Conservation (phyloP, 2,888 invertebrate genomes). For the Atethmia centrago region DNA sequence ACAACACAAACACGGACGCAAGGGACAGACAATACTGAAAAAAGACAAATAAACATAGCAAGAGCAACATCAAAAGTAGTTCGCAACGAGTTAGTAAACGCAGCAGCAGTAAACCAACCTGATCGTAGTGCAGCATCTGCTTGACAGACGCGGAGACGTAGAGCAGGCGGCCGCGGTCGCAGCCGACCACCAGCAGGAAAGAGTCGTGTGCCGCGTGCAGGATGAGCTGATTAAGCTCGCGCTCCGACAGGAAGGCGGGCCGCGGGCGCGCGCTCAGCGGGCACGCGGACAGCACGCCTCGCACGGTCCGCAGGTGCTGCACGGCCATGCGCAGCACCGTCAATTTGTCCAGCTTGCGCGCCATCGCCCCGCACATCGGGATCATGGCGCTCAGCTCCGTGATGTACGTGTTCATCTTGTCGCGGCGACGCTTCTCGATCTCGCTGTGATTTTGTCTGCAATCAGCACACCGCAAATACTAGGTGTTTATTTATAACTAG, state of each 20-base stretch:
- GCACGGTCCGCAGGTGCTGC: slow-evolving; percentile 95
- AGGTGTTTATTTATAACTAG: background rate
- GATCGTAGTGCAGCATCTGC: slow-evolving; percentile 94
- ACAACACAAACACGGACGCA: background rate
- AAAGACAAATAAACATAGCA: slow-evolving; percentile 1
- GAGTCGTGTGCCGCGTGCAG: slow-evolving; percentile 96
- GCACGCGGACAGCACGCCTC: slow-evolving; percentile 87
- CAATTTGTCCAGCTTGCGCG: slow-evolving; percentile 97
- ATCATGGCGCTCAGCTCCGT: slow-evolving; percentile 96
- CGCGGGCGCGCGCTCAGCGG: slow-evolving; percentile 94
- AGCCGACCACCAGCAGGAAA: slow-evolving; percentile 97
- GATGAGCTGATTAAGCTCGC: slow-evolving; percentile 96
- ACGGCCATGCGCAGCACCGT: slow-evolving; percentile 98
- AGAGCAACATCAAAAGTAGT: background rate
- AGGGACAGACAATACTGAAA: background rate
- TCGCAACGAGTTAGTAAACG: background rate
- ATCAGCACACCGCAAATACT: background rate
- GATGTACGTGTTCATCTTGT: slow-evolving; percentile 99
- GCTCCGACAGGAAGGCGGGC: slow-evolving; percentile 96
- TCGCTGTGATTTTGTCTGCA: slow-evolving; percentile 98
- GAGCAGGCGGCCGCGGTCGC: slow-evolving; percentile 96
- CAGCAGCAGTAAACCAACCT: slow-evolving; percentile 88
- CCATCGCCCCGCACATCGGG: slow-evolving; percentile 98
- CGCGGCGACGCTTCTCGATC: slow-evolving; percentile 97
- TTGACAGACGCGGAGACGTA: slow-evolving; percentile 97